Evolutionary conservation across 2,888 invertebrate genomes (phyloP).

Genomic region (Chrysomela aeneicollis): DNA sequence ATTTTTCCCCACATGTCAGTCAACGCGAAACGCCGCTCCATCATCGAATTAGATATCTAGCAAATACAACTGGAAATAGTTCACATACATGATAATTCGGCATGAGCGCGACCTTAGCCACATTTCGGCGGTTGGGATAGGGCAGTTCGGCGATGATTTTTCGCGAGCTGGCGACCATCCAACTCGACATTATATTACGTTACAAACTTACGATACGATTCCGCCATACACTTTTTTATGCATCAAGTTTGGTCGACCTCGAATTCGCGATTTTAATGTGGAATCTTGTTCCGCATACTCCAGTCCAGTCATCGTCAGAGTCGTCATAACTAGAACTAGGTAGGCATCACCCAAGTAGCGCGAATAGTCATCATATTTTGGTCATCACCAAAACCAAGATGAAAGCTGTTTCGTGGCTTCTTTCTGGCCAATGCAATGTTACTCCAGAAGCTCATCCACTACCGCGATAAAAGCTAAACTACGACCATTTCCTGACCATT

Average conservation of each 20-base stretch:
- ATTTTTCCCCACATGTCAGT: too few relatives aligned
- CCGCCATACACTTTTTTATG: conserved; percentile 31
- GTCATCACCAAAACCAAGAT: too few relatives aligned
- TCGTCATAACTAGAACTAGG: too few relatives aligned
- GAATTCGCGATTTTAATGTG: conserved; percentile 27
- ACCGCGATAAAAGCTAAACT: too few relatives aligned
- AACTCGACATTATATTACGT: conserved; percentile 45
- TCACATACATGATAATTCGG: conserved; percentile 29
- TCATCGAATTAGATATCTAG: conserved; percentile 1
- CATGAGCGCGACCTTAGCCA: conserved; percentile 40
- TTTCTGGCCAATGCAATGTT: too few relatives aligned
- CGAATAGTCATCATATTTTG: too few relatives aligned
- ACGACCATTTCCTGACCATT: too few relatives aligned
- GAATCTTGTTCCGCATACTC: conserved; percentile 28
- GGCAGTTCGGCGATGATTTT: conserved; percentile 48
- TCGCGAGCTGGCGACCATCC: conserved; percentile 46
- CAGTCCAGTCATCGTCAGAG: background rate
- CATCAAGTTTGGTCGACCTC: conserved; percentile 28
- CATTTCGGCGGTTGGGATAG: conserved; percentile 46
- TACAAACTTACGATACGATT: conserved; percentile 42
- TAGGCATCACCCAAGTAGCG: too few relatives aligned
- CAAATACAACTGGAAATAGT: conserved; percentile 11
- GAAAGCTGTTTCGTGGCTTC: too few relatives aligned
- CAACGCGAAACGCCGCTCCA: background rate
- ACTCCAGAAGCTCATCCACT: too few relatives aligned